These are phyloP conservation scores for Harpagifer antarcticus DNA, from an alignment of 2,797 vertebrate species.

Conservation along the genomic window DNA sequence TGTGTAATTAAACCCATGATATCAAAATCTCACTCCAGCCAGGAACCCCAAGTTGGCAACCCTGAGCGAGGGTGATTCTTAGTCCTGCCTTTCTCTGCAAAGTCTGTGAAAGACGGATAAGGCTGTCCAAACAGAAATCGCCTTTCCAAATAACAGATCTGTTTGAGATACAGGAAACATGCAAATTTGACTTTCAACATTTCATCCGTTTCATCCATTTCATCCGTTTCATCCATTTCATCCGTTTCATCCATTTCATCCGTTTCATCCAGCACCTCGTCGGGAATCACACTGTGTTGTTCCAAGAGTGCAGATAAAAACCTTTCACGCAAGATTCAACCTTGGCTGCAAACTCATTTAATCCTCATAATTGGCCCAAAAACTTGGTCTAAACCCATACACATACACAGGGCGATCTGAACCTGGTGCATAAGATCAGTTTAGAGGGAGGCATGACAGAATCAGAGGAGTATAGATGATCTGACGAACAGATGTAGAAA, in stretches of 20 bases:
- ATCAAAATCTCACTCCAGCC: too few species aligned
- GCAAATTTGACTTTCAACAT: conserved; percentile 22
- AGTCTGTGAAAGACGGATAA: conserved; percentile 8
- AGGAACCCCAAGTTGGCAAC: too few species aligned
- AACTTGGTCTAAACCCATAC: not conserved
- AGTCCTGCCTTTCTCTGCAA: conserved; percentile 17
- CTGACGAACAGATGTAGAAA: not conserved
- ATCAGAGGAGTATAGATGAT: not conserved
- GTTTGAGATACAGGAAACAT: conserved; percentile 17
- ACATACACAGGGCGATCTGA: not conserved
- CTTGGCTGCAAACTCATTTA: not conserved
- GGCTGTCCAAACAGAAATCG: conserved; percentile 36
- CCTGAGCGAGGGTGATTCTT: not conserved
- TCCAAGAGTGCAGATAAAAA: conserved; percentile 8
- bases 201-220: conserved; percentile 25
- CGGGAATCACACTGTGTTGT: not conserved
- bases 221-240: too few species aligned
- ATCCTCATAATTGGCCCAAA: too few species aligned
- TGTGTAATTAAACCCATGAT: too few species aligned
- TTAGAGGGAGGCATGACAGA: not conserved
- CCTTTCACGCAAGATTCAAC: not conserved
- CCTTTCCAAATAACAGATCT: conserved; percentile 28
- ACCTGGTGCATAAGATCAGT: not conserved
- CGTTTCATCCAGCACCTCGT: conserved; percentile 5
- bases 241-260: too few species aligned